Evolutionary conservation across 2,113 vertebrate species (phyloP), one percentile per base, ranked within the genome.

Genomic region (Marcusenius ussheri): DNA sequence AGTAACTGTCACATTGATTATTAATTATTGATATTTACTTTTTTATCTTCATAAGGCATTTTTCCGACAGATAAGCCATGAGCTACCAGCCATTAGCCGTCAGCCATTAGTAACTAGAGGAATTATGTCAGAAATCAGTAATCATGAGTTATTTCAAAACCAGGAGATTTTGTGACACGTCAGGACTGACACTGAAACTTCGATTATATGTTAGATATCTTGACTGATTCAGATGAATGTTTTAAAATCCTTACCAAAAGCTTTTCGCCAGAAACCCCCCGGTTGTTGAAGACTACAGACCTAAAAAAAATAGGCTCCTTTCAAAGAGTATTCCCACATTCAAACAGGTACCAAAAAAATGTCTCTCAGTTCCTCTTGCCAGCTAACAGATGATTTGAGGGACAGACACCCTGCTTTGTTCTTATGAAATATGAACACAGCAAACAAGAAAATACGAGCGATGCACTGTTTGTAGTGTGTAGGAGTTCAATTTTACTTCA

Each of bases 271-370:
- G 97, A 96, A 42, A 96, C 95, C 2, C 96, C 96, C 93, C 97
- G 95, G 91, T 97, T 96, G 93, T 97, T 97, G 94, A 99, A 98
- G 85, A 99, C 97, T 92, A 98, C 97, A 86, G 97, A 99, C 94
- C 98, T 99, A 95, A 95, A 98, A 97, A 49, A 66, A 45, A 70
- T 13, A 70, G 21, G 70, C 62, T 47, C 45, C 21, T 84, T 84
- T 84, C 45, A 84, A 47, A 84, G 42, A 84, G 35, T 21, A 46
- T 84, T 47, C 45, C 19, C 19, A 47, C 8, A 46, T 2, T 84
- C 45, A 84, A 83, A 47, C 24, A 46, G 39, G 83, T 47, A 42
- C 21, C 45, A 84, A 2, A 84, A 46, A 42, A 83, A 83, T 10
- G 17, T 39, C 70, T 39, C 31, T 39, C 15, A 6, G 5, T 39